Base-by-base conservation (phyloP, 2,888 invertebrate species). In the Lobophora halterata region DNA sequence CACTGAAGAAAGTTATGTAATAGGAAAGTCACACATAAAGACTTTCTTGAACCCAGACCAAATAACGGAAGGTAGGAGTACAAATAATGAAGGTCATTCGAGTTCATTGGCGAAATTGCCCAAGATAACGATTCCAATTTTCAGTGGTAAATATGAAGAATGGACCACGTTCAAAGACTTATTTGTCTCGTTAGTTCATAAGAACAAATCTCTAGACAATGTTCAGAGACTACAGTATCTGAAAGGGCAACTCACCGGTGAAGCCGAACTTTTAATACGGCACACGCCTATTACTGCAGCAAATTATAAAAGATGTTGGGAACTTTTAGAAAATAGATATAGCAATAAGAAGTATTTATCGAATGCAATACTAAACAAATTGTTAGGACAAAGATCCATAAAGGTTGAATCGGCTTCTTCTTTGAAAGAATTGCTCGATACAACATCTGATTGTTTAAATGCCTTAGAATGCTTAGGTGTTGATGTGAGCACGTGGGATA, bases 221-320 rank as follows among this genome's bases (percentile, higher is more conserved):
- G 20, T 31, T 1, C 31, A 31, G 8, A 21, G 5, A 10, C 16
- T 31, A 4, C 31, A 31, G 6, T 31, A 31, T 16, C 8, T 31
- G 2, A 26, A 25, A 8, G 18, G 3, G n/a, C 16, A 21, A 2
- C 26, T 39, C 4, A 13, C 31, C 6, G 31, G 17, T 32, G 47
- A 58, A 27, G 50, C 53, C 5, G 58, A 58, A 18, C 52, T 49
- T 10, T 23, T 61, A 2, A 26, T 57, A 4, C 25, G 57, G 3
- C 46, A 58, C 14, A 46, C 48, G 1, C 51, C 52, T 1, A 41
- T 61, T 3, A 51, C 52, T 1, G 48, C 34, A 6, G 40, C 42
- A 2, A 58, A 50, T 20, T 60, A 55, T 13, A 20, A 14, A 0
- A 27, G 42, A 10, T 55, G 48, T 36, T 59, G 55, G 58, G 28